phyloP scores from a whole-genome alignment of 2,113 vertebrate species.

The Microtus ochrogaster region DNA sequence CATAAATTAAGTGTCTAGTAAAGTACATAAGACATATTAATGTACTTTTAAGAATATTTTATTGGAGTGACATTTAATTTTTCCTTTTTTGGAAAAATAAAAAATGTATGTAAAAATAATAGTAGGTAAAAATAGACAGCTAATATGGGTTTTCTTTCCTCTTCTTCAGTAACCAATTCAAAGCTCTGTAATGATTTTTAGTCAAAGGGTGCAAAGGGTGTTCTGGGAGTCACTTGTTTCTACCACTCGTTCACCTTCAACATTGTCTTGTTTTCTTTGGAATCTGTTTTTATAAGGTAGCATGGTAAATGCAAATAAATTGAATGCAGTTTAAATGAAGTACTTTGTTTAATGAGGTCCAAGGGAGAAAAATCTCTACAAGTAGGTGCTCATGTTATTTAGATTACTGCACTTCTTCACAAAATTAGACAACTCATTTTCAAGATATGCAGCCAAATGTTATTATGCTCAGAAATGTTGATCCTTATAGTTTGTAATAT shows the following conservation, averaged over 20 bases:
- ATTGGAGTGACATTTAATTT: not conserved
- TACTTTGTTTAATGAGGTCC: constrained; percentile 66
- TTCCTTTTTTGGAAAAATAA: not conserved
- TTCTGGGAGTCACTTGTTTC: constrained; percentile 31
- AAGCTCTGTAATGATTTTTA: not conserved
- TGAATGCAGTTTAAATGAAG: not conserved
- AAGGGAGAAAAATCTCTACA: not conserved
- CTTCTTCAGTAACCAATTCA: not conserved
- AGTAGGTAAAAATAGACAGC: not conserved
- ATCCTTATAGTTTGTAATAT: not conserved
- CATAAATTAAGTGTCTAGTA: not conserved
- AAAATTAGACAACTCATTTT: constrained; percentile 37
- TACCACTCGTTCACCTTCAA: not conserved
- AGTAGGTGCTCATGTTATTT: not conserved
- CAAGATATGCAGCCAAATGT: constrained; percentile 4
- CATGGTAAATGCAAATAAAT: constrained; percentile 55
- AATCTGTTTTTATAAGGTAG: constrained; percentile 44
- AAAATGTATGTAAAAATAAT: not conserved
- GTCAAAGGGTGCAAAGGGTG: not conserved
- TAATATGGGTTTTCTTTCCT: not conserved
- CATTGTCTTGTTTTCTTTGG: constrained; percentile 43
- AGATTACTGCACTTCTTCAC: constrained; percentile 7
- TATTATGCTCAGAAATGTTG: not conserved
- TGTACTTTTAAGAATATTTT: not conserved
- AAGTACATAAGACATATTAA: not conserved